Evolutionary conservation across 1,140 invertebrate genomes (phyloP).

Genomic region (Drosophila tsacasi): DNA sequence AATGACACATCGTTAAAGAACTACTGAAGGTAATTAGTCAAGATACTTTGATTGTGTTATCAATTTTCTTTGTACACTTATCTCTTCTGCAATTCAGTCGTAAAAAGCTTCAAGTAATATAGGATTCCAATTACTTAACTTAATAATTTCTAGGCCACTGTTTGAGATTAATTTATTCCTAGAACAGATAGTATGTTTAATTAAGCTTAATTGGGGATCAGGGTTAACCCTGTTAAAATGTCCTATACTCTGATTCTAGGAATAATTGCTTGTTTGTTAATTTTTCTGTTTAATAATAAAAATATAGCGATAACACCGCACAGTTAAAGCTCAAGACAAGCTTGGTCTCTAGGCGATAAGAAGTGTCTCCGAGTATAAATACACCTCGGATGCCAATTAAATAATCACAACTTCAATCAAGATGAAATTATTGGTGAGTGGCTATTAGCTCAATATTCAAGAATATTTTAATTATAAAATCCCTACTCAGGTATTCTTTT

Average conservation of each 20-base stretch:
- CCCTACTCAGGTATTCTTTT: background rate
- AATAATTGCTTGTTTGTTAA: background rate
- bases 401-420: background rate
- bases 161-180: background rate
- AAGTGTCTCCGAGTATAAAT: background rate
- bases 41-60: too few species aligned
- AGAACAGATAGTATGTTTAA: background rate
- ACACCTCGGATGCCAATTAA: background rate
- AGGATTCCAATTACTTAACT: too few species aligned
- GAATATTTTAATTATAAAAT: background rate
- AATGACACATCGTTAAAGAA: too few species aligned
- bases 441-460: background rate
- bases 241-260: background rate
- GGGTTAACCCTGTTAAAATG: background rate
- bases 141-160: too few species aligned
- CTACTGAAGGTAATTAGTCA: too few species aligned
- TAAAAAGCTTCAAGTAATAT: too few species aligned
- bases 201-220: background rate
- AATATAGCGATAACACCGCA: background rate
- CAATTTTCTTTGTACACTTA: too few species aligned
- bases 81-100: too few species aligned
- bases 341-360: background rate
- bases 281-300: background rate
- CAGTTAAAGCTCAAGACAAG: background rate
- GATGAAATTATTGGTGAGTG: constrained; percentile 10